Base-by-base conservation (phyloP, 2,888 invertebrate genomes). In the Asteroscopus sphinx region DNA sequence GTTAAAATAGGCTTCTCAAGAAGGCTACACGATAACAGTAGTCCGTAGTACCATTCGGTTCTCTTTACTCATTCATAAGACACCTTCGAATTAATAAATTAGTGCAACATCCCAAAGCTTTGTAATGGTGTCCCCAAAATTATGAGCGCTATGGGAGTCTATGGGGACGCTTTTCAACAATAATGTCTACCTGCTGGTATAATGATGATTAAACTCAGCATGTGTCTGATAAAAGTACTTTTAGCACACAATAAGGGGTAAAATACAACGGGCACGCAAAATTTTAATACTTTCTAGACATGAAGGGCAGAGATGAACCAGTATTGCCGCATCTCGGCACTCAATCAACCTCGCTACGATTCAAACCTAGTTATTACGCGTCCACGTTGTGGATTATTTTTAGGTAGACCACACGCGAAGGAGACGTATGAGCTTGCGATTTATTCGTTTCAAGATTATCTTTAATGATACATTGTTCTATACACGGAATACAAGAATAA, bases 331-430 rank as follows among this genome's bases (percentile, higher is more conserved):
- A 28, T 48, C 25, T 36, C 17, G 40, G 44, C 32, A 63, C 55
- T 52, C 42, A 33, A 55, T 68, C 54, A 61, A 13, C 28, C 9
- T 16, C 46, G 28, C 36, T 15, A 41, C 36, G n/a, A 40, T 42
- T 48, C 30, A 13, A 30, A 68, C 15, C 41, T 54, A 61, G 54
- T 63, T 51, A 68, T 48, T 26, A 56, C 25, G 51, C 44, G 26
- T 36, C 8, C 37, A 41, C 52, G 45, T 48, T 69, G 45, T 52
- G 8, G 26, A 56, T 46, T 67, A 67, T 67, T 67, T 56, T 48
- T 66, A 69, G 66, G 28, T 67, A 52, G 66, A 67, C 66, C 66
- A 69, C 66, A 67, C 66, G 69, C 66, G 36, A 33, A 45, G 65
- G 12, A 37, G 44, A 63, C 41, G 33, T 32, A 28, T 36, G 39